These are phyloP conservation scores for Pardosa pseudoannulata DNA, from an alignment of 2,888 invertebrate genomes.

Conservation along the genomic window DNA sequence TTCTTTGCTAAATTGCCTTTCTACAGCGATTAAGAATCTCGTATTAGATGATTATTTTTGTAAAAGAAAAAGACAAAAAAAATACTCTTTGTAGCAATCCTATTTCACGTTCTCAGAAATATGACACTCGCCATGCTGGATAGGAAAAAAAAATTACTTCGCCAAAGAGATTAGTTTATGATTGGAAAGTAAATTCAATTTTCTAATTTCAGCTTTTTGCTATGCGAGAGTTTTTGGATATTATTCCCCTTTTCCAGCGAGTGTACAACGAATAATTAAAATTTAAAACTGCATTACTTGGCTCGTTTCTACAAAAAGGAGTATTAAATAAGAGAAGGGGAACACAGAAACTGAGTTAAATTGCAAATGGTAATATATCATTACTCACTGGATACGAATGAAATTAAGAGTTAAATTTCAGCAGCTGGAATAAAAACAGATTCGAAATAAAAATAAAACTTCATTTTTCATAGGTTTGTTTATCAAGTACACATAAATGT, in stretches of 20 bases:
- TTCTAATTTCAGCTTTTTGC: background rate
- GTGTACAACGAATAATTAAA: background rate
- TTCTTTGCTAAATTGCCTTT: background rate
- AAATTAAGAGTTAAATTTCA: slow-evolving; percentile 1
- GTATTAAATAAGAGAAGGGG: background rate
- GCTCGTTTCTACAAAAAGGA: too few species aligned
- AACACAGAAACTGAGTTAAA: background rate
- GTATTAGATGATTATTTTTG: background rate
- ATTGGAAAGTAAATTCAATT: slow-evolving; percentile 7
- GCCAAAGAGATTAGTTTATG: background rate
- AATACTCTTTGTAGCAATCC: too few species aligned
- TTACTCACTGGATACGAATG: background rate
- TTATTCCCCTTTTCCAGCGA: background rate
- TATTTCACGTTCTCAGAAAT: too few species aligned
- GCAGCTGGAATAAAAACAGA: background rate
- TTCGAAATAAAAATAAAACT: background rate
- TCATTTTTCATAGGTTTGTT: too few species aligned
- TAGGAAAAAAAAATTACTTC: too few species aligned
- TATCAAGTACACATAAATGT: too few species aligned
- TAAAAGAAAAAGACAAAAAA: background rate
- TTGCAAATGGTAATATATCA: background rate
- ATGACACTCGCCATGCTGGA: too few species aligned
- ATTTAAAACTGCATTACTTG: background rate
- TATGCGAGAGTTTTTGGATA: background rate
- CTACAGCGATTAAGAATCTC: background rate